These are phyloP conservation scores for Holocentrus rufus DNA, from an alignment of 2,797 vertebrate species.

Conservation along the genomic window DNA sequence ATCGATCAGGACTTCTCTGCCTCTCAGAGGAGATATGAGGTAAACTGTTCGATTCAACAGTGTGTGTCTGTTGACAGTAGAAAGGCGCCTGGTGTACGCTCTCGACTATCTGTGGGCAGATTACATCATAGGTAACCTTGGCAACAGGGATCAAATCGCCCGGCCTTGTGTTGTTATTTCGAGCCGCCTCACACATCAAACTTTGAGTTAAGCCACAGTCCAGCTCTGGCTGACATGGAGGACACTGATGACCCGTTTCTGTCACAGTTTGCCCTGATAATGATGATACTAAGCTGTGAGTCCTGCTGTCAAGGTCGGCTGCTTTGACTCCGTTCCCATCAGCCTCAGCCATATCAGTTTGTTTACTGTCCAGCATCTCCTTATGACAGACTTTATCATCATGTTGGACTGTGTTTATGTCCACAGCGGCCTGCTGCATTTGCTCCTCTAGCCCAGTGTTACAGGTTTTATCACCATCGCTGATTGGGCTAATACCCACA, in stretches of 20 bases:
- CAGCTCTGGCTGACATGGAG: conserved; percentile 8
- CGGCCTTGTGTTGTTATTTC: conserved; percentile 6
- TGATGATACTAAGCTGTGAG: conserved; percentile 34
- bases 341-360: conserved; percentile 9
- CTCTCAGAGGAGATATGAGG: conserved; percentile 22
- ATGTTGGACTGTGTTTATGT: not conserved
- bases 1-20: conserved; percentile 12
- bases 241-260: conserved; percentile 27
- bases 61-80: conserved; percentile 31
- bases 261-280: conserved; percentile 60
- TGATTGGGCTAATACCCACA: conserved; percentile 10
- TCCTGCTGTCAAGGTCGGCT: conserved; percentile 37
- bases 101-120: conserved; percentile 74
- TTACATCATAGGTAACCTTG: conserved; percentile 68
- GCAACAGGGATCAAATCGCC: conserved; percentile 36
- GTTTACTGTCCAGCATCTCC: conserved; percentile 10
- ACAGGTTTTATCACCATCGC: conserved; percentile 9
- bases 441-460: not conserved
- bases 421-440: not conserved
- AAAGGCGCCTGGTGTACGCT: conserved; percentile 64
- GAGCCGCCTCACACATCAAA: conserved; percentile 35
- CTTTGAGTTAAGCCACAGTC: conserved; percentile 35
- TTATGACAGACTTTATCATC: conserved; percentile 1
- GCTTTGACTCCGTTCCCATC: conserved; percentile 1
- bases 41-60: not conserved